Evolutionary conservation across 2,797 vertebrate species (phyloP).

Genomic region (Siniperca obscura): DNA sequence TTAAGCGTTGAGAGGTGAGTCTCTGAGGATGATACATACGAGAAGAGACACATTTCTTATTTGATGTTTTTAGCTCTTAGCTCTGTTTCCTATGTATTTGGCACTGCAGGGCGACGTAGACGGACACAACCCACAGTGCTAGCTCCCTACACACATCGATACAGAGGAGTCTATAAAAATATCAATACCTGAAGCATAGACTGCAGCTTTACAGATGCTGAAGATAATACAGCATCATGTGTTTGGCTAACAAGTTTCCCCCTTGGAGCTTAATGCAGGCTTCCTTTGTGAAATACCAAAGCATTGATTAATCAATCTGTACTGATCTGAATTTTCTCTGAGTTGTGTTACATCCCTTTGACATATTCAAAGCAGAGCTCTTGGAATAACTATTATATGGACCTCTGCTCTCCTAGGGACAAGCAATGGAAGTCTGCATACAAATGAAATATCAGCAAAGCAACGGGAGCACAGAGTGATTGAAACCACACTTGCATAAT

Average conservation of each 20-base stretch:
- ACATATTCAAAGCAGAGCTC: constrained; percentile 81
- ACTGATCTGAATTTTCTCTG: constrained; percentile 79
- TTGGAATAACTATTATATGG: constrained; percentile 76
- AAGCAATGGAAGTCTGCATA: constrained; percentile 75
- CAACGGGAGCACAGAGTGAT: constrained; percentile 59
- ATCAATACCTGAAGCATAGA: constrained; percentile 74
- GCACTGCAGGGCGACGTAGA: constrained; percentile 12
- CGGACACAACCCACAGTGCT: constrained; percentile 8
- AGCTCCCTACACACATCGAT: constrained; percentile 66
- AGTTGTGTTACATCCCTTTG: constrained; percentile 78
- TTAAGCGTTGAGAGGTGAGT: constrained; percentile 53
- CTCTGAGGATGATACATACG: constrained; percentile 54
- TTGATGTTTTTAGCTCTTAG: constrained; percentile 51
- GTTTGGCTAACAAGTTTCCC: constrained; percentile 73
- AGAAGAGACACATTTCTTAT: constrained; percentile 43
- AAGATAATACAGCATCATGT: constrained; percentile 68
- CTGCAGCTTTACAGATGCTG: constrained; percentile 43
- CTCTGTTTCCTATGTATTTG: constrained; percentile 7
- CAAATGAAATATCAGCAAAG: constrained; percentile 75
- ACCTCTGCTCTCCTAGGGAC: constrained; percentile 78
- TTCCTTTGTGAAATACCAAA: constrained; percentile 78
- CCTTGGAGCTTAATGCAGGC: constrained; percentile 77
- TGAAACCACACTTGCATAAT: constrained; percentile 76
- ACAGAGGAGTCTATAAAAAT: constrained; percentile 71
- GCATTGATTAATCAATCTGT: constrained; percentile 81